A percentile compares a stretch with the other conserved stretches of the same genome.
These are phyloP conservation scores for Bombus polaris DNA, from an alignment of 1,140 invertebrate genomes.

Conservation along the genomic window DNA sequence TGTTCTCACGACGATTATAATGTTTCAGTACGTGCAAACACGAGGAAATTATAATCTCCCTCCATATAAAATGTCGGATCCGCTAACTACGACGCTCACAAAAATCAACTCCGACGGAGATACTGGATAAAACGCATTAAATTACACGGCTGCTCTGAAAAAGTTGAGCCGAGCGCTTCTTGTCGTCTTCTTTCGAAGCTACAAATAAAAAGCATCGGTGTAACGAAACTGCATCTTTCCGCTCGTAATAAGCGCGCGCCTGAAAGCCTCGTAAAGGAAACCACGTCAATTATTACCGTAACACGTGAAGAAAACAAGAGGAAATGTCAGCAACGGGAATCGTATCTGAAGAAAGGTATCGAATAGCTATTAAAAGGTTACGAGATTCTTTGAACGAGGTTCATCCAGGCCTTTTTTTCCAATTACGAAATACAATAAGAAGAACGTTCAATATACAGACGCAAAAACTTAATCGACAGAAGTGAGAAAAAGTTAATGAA, in stretches of 20 bases:
- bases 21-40: not conserved
- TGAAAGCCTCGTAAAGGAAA: slow-evolving; percentile 17
- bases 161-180: slow-evolving; percentile 11
- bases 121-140: slow-evolving; percentile 36
- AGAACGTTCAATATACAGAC: not conserved
- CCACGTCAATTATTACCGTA: slow-evolving; percentile 33
- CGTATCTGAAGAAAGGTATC: not conserved
- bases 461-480: not conserved
- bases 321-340: not conserved
- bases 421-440: not conserved
- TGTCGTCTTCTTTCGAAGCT: not conserved
- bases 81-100: not conserved
- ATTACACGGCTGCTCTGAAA: slow-evolving; percentile 20
- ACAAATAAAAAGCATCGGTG: slow-evolving; percentile 18
- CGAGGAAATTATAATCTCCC: slow-evolving; percentile 6
- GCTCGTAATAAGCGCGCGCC: slow-evolving; percentile 6
- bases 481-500: not conserved
- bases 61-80: not conserved
- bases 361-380: slow-evolving; percentile 2
- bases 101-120: slow-evolving; percentile 10
- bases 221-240: slow-evolving; percentile 42
- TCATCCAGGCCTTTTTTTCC: not conserved
- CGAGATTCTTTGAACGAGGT: not conserved
- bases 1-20: slow-evolving; percentile 14
- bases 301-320: slow-evolving; percentile 15